phyloP scores from a whole-genome alignment of 1,140 invertebrate genomes.

The Drosophila orena region DNA sequence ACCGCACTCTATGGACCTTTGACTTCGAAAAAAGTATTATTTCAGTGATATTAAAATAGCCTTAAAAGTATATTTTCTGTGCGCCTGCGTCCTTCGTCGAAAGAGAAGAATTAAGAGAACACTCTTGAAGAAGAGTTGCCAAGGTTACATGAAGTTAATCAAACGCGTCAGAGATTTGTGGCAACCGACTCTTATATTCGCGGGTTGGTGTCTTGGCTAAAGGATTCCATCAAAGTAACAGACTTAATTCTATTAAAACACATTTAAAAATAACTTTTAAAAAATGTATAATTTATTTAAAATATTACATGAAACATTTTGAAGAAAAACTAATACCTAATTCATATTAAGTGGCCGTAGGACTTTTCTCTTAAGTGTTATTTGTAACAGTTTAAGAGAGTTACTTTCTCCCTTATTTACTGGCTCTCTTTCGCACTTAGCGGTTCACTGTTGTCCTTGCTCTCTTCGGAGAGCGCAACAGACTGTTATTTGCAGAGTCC shows the following conservation, averaged over 20 bases:
- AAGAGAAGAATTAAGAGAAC: conserved; percentile 13
- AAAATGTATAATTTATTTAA: too few species aligned
- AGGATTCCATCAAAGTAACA: neutral
- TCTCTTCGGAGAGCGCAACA: neutral
- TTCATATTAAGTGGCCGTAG: neutral
- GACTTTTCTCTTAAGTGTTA: neutral
- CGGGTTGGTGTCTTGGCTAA: conserved; percentile 33
- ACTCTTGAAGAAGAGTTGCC: neutral
- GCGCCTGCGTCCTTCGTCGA: neutral
- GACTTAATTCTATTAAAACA: neutral
- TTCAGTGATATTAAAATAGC: neutral
- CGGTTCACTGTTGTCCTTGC: conserved; percentile 5
- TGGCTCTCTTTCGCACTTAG: neutral
- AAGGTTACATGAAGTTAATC: conserved; percentile 41
- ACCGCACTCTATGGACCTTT: too few species aligned
- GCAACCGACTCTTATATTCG: conserved; percentile 51
- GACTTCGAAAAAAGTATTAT: neutral
- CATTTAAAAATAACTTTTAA: neutral
- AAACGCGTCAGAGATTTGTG: conserved; percentile 53
- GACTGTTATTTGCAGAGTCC: conserved; percentile 16
- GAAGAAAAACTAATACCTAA: neutral
- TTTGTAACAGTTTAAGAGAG: neutral
- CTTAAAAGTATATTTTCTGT: conserved; percentile 1
- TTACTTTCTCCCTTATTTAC: neutral
- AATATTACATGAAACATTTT: neutral